Percentiles rank a stretch among this genome's conserved stretches.
These are phyloP conservation scores for Tromatobia lineatoria DNA, from an alignment of 2,888 invertebrate species.

Conservation along the genomic window DNA sequence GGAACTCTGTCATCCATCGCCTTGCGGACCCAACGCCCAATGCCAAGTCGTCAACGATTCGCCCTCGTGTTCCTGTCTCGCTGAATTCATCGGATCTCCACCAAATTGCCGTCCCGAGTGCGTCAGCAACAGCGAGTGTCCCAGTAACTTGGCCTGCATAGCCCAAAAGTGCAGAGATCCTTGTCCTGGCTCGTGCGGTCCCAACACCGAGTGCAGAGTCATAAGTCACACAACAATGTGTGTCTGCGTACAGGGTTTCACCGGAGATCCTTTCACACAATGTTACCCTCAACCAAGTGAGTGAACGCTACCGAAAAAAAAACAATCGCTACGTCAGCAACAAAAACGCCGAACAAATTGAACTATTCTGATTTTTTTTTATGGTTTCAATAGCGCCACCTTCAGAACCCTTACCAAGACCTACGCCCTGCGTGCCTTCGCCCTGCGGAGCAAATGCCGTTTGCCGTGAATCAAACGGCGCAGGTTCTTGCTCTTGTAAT, in stretches of 20 bases:
- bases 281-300: constrained; percentile 78
- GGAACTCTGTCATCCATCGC: constrained; percentile 81
- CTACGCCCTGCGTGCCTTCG: constrained; percentile 90
- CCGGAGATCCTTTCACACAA: constrained; percentile 88
- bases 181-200: constrained; percentile 92
- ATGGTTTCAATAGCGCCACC: constrained; percentile 70
- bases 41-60: constrained; percentile 88
- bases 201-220: constrained; percentile 91
- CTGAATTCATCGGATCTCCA: constrained; percentile 91
- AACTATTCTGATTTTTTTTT: constrained; percentile 9
- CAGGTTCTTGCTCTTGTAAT: constrained; percentile 87
- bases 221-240: constrained; percentile 92
- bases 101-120: constrained; percentile 93
- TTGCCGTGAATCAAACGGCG: constrained; percentile 88
- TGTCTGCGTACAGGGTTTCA: constrained; percentile 87
- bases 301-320: constrained; percentile 23
- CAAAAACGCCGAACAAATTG: not conserved
- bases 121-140: constrained; percentile 91
- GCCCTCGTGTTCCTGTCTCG: constrained; percentile 89
- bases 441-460: constrained; percentile 94
- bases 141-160: constrained; percentile 91
- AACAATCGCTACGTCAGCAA: not conserved
- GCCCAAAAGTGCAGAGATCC: constrained; percentile 92
- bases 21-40: constrained; percentile 87
- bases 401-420: constrained; percentile 52